Evolutionary conservation across 1,140 invertebrate species (phyloP), one percentile per base, ranked within the genome.

Genomic region (Ips nitidus): DNA sequence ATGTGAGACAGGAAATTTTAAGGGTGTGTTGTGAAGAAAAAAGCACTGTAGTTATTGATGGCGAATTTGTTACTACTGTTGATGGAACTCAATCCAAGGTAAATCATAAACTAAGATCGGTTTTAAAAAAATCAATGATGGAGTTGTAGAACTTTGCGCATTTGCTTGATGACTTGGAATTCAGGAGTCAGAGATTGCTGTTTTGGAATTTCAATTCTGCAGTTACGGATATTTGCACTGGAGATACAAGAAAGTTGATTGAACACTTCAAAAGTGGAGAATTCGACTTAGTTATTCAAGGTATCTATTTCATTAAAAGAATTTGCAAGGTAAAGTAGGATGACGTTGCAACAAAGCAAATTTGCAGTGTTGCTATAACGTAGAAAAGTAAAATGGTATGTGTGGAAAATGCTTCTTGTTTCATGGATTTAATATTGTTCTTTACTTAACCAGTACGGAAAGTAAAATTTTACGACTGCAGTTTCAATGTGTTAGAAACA

Each of bases 11-110:
- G 53, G 80, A 77, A 64, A 81, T 89, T 37, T 81, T 84, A 73
- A 63, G 68, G 52, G 66, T 71, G n/a, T 77, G 75, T 55, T 55
- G 65, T 3, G 45, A 45, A n/a, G 66, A 71, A 42, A 63, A 73
- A n/a, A 76, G 75, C 52, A 69, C 81, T 4, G 83, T 90, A 52
- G 78, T 90, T 50, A 79, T 91, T 39, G 86, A 89, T 73, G 89
- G 89, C 2, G 78, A 81, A 60, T 84, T 87, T 74, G 66, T 76
- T 36, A 64, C 64, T 87, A 94, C 80, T 84, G 85, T 75, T 88
- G 89, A 79, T 77, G 84, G 37, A 81, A 86, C 76, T 81, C 82
- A 43, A 83, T 86, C 73, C 22, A 76, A 71, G 61, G 75, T 76
- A 47, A 47, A 4, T 47, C n/a, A 47, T 47, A 47, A 5, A n/a